These are phyloP conservation scores for Xanthia togata DNA, from an alignment of 2,888 invertebrate species.

Conservation along the genomic window DNA sequence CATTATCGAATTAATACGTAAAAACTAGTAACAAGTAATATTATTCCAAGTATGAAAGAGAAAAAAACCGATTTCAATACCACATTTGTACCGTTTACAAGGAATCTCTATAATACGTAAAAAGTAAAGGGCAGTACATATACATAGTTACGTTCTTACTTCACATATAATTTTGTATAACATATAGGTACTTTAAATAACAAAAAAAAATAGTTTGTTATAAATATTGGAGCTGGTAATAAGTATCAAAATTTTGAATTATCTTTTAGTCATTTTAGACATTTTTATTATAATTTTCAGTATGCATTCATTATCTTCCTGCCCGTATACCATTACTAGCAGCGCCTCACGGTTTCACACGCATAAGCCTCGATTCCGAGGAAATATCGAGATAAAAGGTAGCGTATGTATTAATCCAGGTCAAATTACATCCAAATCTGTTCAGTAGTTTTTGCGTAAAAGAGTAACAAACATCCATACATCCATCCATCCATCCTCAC, in stretches of 20 bases:
- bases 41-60: conserved; percentile 13
- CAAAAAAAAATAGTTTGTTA: neutral
- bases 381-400: too few relatives aligned
- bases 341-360: too few relatives aligned
- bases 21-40: neutral
- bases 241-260: neutral
- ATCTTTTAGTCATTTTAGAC: neutral
- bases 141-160: neutral
- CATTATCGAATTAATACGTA: neutral
- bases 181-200: neutral
- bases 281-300: neutral
- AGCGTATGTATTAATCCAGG: too few relatives aligned
- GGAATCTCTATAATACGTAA: conserved; percentile 9
- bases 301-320: neutral
- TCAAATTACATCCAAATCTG: too few relatives aligned
- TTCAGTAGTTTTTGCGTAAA: too few relatives aligned
- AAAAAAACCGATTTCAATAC: neutral
- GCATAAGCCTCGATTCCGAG: too few relatives aligned
- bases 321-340: neutral
- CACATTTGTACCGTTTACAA: neutral
- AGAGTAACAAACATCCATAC: too few relatives aligned
- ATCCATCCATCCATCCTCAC: too few relatives aligned
- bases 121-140: conserved; percentile 15
- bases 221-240: neutral
- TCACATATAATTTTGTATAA: neutral